Evolutionary conservation across 2,113 vertebrate genomes (phyloP), one percentile per base, ranked within the genome.

Genomic region (Hemicordylus capensis): DNA sequence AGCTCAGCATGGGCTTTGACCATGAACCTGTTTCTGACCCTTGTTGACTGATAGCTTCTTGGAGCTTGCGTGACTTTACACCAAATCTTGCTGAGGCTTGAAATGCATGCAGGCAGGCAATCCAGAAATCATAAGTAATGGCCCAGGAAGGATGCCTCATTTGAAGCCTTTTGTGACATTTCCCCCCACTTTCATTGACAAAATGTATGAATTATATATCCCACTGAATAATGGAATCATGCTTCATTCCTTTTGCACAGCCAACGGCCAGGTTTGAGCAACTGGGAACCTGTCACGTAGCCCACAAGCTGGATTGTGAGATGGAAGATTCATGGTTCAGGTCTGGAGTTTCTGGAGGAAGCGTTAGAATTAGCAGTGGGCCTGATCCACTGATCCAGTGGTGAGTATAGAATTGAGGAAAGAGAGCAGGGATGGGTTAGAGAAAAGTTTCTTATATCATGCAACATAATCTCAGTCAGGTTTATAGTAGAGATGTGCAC

Each of bases 131-230:
- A 28, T n/a, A n/a, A 51, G 72, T 44, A 73, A 48, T 31, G 15
- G 28, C 28, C 51, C 31, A 28, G 17, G 19, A 31, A 31, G 39
- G 93, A 94, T 93, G 63, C 92, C 86, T 80, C 87, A 74, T 92
- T 34, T 73, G 92, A 92, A 95, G 72, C 88, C 54, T 76, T 90
- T 89, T 87, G 89, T 87, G 51, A 86, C 78, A 83, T 83, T 94
- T 95, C 92, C 90, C 94, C 94, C 94, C 92, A 74, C 93, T 95
- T 95, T 93, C 90, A 86, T 89, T 92, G 95, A 89, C 80, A 81
- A 59, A 58, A 75, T 85, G 74, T 86, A 94, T 96, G 93, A 95
- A 95, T 95, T 94, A 94, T 95, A 94, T 86, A 95, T 94, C 90
- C 0, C 4, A 78, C 85, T 69, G 56, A 92, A 70, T 94, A 96